A percentile compares a stretch with the other conserved stretches of the same genome.
phyloP scores from a whole-genome alignment of 1,140 invertebrate species.

The Venturia canescens region DNA sequence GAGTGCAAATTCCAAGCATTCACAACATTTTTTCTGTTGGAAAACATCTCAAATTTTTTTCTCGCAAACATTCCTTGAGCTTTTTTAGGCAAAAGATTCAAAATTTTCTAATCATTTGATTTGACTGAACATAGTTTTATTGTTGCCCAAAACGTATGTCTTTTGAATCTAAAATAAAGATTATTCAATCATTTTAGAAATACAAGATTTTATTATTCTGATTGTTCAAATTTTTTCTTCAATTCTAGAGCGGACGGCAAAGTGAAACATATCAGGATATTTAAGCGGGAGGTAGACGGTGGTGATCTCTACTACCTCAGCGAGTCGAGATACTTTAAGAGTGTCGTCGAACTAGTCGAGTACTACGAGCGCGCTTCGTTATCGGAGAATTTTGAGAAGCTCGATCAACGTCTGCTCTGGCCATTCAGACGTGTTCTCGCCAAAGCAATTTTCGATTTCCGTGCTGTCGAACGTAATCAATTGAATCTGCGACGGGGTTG shows the following conservation, averaged over 20 bases:
- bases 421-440: constrained; percentile 86
- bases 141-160: too few relatives aligned
- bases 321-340: constrained; percentile 93
- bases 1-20: too few relatives aligned
- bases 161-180: constrained; percentile 34
- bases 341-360: constrained; percentile 90
- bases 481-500: constrained; percentile 87
- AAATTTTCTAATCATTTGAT: too few relatives aligned
- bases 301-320: constrained; percentile 86
- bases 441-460: constrained; percentile 86
- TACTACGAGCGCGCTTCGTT: constrained; percentile 94
- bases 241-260: constrained; percentile 85
- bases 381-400: constrained; percentile 92
- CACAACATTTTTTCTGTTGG: too few relatives aligned
- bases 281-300: constrained; percentile 79
- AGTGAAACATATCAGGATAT: constrained; percentile 96
- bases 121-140: too few relatives aligned
- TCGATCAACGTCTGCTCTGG: constrained; percentile 86
- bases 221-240: constrained; percentile 42
- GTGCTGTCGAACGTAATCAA: constrained; percentile 85
- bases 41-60: too few relatives aligned
- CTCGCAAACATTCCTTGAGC: too few relatives aligned
- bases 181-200: too few relatives aligned
- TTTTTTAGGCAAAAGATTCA: too few relatives aligned
- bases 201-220: too few relatives aligned